Percentiles rank a stretch among this genome's conserved stretches.
Conservation (phyloP, 1,140 invertebrate genomes). For the Bicyclus anynana region DNA sequence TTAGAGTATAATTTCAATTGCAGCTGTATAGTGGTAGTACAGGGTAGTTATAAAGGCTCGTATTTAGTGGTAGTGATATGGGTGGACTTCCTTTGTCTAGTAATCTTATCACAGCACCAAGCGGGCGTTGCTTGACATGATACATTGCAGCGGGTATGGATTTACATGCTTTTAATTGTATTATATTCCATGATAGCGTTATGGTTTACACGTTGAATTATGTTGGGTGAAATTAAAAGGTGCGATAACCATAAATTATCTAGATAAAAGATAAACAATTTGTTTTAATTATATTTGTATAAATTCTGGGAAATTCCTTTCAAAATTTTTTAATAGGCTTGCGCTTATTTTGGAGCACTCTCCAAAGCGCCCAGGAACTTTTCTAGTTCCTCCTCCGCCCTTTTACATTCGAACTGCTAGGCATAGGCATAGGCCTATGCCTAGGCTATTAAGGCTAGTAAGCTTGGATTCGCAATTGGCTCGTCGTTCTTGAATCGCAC, state of each 20-base stretch:
- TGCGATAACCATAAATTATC: not conserved
- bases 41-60: constrained; percentile 65
- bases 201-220: not conserved
- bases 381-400: too few species aligned
- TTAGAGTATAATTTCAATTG: constrained; percentile 44
- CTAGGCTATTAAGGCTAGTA: too few species aligned
- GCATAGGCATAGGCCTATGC: too few species aligned
- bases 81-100: constrained; percentile 74
- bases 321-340: too few species aligned
- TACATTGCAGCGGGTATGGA: constrained; percentile 58
- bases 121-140: constrained; percentile 65
- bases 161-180: constrained; percentile 41
- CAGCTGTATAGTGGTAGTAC: not conserved
- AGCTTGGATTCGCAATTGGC: too few species aligned
- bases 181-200: not conserved
- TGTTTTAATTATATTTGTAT: not conserved
- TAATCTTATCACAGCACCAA: constrained; percentile 70
- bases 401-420: too few species aligned
- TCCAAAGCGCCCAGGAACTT: too few species aligned
- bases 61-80: constrained; percentile 73
- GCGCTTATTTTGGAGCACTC: too few species aligned
- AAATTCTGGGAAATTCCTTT: too few species aligned
- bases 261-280: not conserved
- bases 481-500: too few species aligned
- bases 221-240: not conserved